Percentiles rank a stretch among this genome's conserved stretches.
Conservation (phyloP, 1,140 invertebrate genomes). For the Liolophura sinensis region DNA sequence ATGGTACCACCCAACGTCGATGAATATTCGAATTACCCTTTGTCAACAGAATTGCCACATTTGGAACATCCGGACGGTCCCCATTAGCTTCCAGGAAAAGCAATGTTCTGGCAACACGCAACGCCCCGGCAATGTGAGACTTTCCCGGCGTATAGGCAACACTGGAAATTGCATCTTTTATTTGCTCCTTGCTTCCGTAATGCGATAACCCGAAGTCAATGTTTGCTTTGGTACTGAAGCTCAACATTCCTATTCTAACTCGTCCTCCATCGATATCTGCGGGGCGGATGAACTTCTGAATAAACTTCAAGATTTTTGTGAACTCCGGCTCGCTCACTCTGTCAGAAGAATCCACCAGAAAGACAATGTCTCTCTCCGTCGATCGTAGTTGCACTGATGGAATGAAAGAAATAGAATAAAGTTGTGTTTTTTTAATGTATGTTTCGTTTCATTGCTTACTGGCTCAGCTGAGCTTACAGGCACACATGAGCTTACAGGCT, state of each 20-base stretch:
- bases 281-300: constrained; percentile 1
- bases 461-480: too few relatives aligned
- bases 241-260: constrained; percentile 8
- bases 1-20: neutral
- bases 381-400: too few relatives aligned
- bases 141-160: constrained; percentile 10
- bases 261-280: neutral
- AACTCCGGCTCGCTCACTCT: constrained; percentile 6
- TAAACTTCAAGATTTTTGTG: constrained; percentile 5
- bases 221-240: constrained; percentile 8
- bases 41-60: constrained; percentile 14
- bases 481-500: too few relatives aligned
- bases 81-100: constrained; percentile 16
- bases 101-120: neutral
- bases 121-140: constrained; percentile 15
- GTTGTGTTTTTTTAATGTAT: too few relatives aligned
- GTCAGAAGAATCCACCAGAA: constrained; percentile 8
- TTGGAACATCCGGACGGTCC: constrained; percentile 11
- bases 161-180: constrained; percentile 6
- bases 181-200: constrained; percentile 3
- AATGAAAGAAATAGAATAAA: too few relatives aligned
- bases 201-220: constrained; percentile 12
- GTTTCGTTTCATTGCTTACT: too few relatives aligned
- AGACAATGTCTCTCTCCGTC: constrained; percentile 3
- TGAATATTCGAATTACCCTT: constrained; percentile 20